phyloP scores from a whole-genome alignment of 2,888 invertebrate species.

The Rhagonycha lutea region DNA sequence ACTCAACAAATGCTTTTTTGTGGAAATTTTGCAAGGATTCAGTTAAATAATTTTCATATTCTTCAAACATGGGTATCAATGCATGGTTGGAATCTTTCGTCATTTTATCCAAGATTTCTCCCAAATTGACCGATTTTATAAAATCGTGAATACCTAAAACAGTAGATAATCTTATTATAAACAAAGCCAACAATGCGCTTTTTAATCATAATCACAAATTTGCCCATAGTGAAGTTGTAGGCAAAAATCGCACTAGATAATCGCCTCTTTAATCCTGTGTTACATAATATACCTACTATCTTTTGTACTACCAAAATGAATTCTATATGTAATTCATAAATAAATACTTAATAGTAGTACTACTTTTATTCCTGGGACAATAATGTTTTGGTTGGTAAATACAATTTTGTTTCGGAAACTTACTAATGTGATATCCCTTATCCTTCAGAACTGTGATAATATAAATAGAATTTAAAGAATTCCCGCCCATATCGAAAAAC shows the following conservation, averaged over 20 bases:
- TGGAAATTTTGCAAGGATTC: constrained; percentile 65
- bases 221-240: too few relatives aligned
- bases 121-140: constrained; percentile 70
- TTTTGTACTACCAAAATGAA: too few relatives aligned
- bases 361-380: too few relatives aligned
- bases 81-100: constrained; percentile 40
- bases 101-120: constrained; percentile 69
- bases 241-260: too few relatives aligned
- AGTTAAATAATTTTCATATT: constrained; percentile 53
- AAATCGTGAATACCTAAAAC: constrained; percentile 74
- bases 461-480: constrained; percentile 82
- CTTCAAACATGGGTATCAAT: constrained; percentile 34
- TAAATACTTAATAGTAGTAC: too few relatives aligned
- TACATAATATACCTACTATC: too few relatives aligned
- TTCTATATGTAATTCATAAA: too few relatives aligned
- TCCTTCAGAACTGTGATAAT: constrained; percentile 78
- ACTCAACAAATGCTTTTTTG: constrained; percentile 72
- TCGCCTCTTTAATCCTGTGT: too few relatives aligned
- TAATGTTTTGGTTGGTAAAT: too few relatives aligned
- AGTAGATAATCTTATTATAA: too few relatives aligned
- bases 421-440: constrained; percentile 76
- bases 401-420: constrained; percentile 41
- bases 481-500: constrained; percentile 85
- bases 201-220: too few relatives aligned
- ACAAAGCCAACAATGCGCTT: too few relatives aligned